Conservation (phyloP, 2,113 vertebrate species). For the Corvus hawaiiensis region DNA sequence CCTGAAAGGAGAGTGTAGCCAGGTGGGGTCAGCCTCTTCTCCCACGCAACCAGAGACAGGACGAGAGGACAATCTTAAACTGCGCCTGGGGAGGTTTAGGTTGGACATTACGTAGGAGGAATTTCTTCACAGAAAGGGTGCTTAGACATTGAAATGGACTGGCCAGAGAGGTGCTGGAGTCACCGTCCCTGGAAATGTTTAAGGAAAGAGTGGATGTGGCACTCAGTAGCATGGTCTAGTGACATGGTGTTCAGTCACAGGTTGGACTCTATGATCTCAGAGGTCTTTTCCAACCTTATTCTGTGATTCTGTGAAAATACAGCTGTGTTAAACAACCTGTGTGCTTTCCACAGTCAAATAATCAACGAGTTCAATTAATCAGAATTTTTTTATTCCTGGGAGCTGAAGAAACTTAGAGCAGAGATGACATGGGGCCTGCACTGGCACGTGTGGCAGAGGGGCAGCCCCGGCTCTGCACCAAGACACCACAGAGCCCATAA, state of each 20-base stretch:
- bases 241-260: not conserved
- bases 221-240: too few species aligned
- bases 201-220: not conserved
- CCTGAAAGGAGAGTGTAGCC: not conserved
- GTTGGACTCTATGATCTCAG: not conserved
- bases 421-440: accelerated
- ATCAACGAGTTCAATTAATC: too few species aligned
- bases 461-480: not conserved
- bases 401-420: not conserved
- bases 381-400: not conserved
- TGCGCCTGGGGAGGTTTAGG: not conserved
- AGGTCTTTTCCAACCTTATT: not conserved
- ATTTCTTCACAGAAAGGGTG: not conserved
- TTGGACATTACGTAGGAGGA: too few species aligned
- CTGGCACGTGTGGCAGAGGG: accelerated
- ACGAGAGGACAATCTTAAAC: not conserved
- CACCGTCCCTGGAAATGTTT: too few species aligned
- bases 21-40: not conserved
- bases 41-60: not conserved
- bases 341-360: not conserved
- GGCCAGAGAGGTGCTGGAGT: not conserved
- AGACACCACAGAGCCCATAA: accelerated
- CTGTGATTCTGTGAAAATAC: not conserved
- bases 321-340: not conserved
- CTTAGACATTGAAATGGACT: not conserved